Evolutionary conservation across 2,888 invertebrate genomes (phyloP).

Genomic region (Cephus runcator): DNA sequence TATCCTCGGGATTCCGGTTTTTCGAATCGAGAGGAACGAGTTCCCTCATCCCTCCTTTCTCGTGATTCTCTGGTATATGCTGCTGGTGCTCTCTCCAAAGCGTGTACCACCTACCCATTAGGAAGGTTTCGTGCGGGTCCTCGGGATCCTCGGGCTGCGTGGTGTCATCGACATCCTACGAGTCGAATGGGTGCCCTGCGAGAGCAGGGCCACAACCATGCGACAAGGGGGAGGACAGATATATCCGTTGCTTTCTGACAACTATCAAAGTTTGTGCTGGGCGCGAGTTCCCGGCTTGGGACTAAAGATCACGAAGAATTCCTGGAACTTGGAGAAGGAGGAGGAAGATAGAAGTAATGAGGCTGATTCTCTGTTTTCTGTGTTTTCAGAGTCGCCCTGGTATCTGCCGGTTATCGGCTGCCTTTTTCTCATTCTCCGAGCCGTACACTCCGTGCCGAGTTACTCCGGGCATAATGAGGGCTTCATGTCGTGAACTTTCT

Average conservation of each 20-base stretch:
- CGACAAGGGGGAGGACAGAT: neutral
- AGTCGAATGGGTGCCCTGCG: neutral
- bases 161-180: neutral
- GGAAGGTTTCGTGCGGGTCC: neutral
- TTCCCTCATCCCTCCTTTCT: neutral
- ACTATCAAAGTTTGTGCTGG: conserved; percentile 4
- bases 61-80: neutral
- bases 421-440: conserved; percentile 29
- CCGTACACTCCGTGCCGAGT: neutral
- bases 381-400: conserved; percentile 51
- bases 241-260: conserved; percentile 1
- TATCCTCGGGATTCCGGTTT: neutral
- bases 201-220: neutral
- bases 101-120: neutral
- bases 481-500: conserved; percentile 55
- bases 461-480: conserved; percentile 52
- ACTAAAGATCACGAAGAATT: conserved; percentile 57
- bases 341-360: conserved; percentile 60
- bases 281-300: conserved; percentile 14
- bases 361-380: conserved; percentile 62
- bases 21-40: neutral
- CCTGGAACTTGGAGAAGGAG: conserved; percentile 52
- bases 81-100: neutral
- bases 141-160: neutral
- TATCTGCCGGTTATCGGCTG: conserved; percentile 57